Percentiles rank a stretch among this genome's conserved stretches.
Evolutionary conservation across 2,888 invertebrate species (phyloP).

Genomic region (Serrognathus titanus): DNA sequence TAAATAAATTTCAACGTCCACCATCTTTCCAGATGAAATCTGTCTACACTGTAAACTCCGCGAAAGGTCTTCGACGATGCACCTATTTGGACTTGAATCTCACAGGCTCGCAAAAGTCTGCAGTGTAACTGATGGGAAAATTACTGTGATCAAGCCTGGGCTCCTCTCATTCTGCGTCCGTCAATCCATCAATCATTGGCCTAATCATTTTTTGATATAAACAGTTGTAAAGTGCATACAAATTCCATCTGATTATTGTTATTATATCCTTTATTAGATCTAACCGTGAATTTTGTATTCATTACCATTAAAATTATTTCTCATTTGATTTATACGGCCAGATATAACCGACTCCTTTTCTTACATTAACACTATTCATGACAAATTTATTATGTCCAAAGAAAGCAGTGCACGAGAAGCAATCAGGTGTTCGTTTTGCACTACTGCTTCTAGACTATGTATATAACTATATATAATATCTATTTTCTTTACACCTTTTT

Average conservation of each 20-base stretch:
- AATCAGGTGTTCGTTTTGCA: no score
- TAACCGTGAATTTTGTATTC: constrained; percentile 43
- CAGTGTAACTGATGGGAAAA: constrained; percentile 43
- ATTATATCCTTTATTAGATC: constrained; percentile 46
- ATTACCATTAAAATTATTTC: constrained; percentile 29
- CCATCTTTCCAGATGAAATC: no score
- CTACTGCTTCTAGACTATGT: no score
- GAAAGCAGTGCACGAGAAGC: no score
- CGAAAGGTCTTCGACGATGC: neutral
- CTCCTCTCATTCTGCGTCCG: constrained; percentile 30
- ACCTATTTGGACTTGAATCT: neutral
- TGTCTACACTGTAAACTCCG: no score
- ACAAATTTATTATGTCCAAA: neutral
- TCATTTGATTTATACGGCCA: constrained; percentile 25
- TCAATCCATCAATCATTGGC: constrained; percentile 49
- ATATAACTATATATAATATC: no score
- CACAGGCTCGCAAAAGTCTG: constrained; percentile 10
- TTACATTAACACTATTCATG: neutral
- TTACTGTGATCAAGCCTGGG: constrained; percentile 46
- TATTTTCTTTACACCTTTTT: no score
- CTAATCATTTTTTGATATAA: constrained; percentile 49
- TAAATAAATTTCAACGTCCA: no score
- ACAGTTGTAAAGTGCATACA: constrained; percentile 47
- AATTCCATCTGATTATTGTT: constrained; percentile 48
- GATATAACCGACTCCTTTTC: neutral